phyloP scores from a whole-genome alignment of 2,888 invertebrate species.

The Sarcophaga rosellei region DNA sequence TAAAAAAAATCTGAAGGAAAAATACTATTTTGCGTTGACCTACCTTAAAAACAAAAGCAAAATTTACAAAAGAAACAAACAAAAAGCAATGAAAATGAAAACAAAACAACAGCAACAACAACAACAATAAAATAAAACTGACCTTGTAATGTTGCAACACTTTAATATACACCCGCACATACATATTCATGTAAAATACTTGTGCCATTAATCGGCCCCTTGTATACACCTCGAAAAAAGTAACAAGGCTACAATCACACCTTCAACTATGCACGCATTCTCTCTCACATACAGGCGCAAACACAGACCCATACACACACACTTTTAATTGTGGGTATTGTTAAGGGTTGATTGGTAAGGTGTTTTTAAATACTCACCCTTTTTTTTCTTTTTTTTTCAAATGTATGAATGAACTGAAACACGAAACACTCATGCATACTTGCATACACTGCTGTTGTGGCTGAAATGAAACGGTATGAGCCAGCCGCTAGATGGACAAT shows the following conservation, averaged over 20 bases:
- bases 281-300: background rate
- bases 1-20: conserved; percentile 1
- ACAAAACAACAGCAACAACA: background rate
- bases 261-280: background rate
- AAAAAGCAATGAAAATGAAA: background rate
- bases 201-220: background rate
- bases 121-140: conserved; percentile 7
- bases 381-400: background rate
- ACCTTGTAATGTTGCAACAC: conserved; percentile 54
- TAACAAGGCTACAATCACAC: background rate
- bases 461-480: no score
- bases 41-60: conserved; percentile 41
- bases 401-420: no score
- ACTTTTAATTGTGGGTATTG: background rate
- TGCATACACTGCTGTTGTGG: no score
- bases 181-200: background rate
- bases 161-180: background rate
- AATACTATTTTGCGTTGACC: conserved; percentile 43
- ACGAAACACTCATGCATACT: no score
- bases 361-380: background rate
- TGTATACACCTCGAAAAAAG: background rate
- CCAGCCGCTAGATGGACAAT: no score
- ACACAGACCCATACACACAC: background rate
- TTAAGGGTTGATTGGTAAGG: background rate
- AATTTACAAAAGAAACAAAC: background rate